Evolutionary conservation across 2,888 invertebrate genomes (phyloP).

Genomic region (Drosophila anceps): DNA sequence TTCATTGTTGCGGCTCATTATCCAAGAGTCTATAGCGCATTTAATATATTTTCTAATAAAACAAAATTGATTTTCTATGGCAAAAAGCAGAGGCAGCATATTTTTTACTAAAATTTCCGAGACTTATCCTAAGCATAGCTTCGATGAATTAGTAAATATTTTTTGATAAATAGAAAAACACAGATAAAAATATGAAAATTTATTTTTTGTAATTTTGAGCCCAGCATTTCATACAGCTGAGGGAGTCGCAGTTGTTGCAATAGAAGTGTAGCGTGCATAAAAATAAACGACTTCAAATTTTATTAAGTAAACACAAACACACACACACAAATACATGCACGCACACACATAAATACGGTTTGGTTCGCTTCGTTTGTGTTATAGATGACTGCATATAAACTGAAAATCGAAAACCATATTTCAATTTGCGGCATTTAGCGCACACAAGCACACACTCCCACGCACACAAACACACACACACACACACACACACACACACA

Average conservation of each 20-base stretch:
- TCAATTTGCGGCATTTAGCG: slow-evolving; percentile 80
- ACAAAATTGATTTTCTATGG: too few species aligned
- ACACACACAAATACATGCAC: slow-evolving; percentile 14
- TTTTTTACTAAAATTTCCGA: neutral
- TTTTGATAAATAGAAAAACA: neutral
- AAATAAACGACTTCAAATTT: slow-evolving; percentile 70
- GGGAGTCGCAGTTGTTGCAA: neutral
- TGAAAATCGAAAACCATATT: slow-evolving; percentile 82
- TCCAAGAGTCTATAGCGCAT: too few species aligned
- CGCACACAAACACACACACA: slow-evolving; percentile 2
- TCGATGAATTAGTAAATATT: neutral
- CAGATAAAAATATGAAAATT: neutral
- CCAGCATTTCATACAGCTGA: neutral
- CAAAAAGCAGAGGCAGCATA: neutral
- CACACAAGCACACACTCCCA: slow-evolving; percentile 48
- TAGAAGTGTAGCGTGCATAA: slow-evolving; percentile 38
- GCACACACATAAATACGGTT: slow-evolving; percentile 28
- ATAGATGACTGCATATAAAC: slow-evolving; percentile 79
- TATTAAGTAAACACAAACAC: slow-evolving; percentile 74
- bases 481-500: slow-evolving; percentile 4
- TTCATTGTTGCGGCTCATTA: too few species aligned
- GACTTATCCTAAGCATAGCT: neutral
- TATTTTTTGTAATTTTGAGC: neutral
- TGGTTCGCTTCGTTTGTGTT: slow-evolving; percentile 63
- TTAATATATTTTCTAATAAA: too few species aligned